Conservation (phyloP, 2,888 invertebrate genomes). For the Protonemura montana region DNA sequence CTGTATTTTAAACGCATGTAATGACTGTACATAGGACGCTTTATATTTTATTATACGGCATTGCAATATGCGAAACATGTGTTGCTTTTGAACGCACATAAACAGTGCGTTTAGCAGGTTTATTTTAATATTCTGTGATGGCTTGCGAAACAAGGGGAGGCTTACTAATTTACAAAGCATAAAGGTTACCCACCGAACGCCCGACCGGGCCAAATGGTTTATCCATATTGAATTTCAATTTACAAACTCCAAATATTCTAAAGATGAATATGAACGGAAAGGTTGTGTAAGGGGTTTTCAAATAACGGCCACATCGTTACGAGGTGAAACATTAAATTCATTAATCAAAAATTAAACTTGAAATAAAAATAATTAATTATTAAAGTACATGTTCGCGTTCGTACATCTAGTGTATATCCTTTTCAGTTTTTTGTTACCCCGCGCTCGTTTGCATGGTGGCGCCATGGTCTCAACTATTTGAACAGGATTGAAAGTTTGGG, state of each 20-base stretch:
- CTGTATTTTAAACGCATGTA: neutral
- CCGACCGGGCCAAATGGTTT: neutral
- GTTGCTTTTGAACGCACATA: neutral
- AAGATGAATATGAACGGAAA: neutral
- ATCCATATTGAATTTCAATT: neutral
- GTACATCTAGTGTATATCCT: neutral
- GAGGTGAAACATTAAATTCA: neutral
- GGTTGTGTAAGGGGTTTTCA: neutral
- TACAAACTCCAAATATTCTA: neutral
- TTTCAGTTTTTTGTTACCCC: neutral
- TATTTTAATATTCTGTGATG: conserved; percentile 12
- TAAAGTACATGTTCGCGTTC: neutral
- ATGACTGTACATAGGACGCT: neutral
- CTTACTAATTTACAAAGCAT: neutral
- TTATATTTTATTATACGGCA: neutral
- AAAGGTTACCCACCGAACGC: neutral
- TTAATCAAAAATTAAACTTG: conserved; percentile 12
- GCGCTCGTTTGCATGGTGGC: neutral
- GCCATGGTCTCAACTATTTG: neutral
- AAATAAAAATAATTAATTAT: neutral
- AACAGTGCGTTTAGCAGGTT: conserved; percentile 5
- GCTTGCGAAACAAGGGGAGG: neutral
- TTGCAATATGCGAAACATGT: neutral
- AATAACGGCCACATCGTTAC: neutral
- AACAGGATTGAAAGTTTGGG: neutral